Evolutionary conservation across 2,113 vertebrate genomes (phyloP), one percentile per base, ranked within the genome.

Genomic region (Perccottus glenii): DNA sequence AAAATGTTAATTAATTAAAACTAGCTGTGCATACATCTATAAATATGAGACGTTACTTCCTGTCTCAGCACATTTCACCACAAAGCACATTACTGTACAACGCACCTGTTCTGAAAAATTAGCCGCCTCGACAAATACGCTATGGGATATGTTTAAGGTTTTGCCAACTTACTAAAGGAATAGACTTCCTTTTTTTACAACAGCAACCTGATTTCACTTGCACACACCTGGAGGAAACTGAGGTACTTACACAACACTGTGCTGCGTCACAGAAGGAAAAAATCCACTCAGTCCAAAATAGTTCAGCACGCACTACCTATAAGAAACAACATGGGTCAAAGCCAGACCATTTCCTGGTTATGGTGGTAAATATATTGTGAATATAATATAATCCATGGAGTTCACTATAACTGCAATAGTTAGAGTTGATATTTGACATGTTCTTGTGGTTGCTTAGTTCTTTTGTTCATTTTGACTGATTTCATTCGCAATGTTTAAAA

Each of bases 1-100:
- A 36, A 69, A 14, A 12, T 60, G 67, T 47, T 82, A 65, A 87
- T 88, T 85, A 83, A 86, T 88, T 77, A 78, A 57, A 52, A 67
- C 7, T 38, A 16, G 63, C 45, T n/a, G 48, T 58, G 65, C 65
- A 67, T 62, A 77, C 51, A 5, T 51, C 73, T 85, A 73, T 84
- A 75, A 87, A 84, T 83, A 85, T 60, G 48, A 64, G 49, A 38
- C 50, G 63, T 42, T 53, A 16, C 43, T 11, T 42, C 3, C 12
- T 32, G 55, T 0, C 64, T 78, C 74, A 33, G 75, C 61, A 49
- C 48, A 27, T 81, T 79, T 55, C 38, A n/a, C 27, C 49, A 46
- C 44, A 35, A 35, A 58, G 57, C 64, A 55, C 64, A 27, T 5
- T 0, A 11, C 47, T 8, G 16, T 14, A 9, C 1, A 1, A 35